Evolutionary conservation across 2,797 vertebrate genomes (phyloP).

Genomic region (Anniella stebbinsi): DNA sequence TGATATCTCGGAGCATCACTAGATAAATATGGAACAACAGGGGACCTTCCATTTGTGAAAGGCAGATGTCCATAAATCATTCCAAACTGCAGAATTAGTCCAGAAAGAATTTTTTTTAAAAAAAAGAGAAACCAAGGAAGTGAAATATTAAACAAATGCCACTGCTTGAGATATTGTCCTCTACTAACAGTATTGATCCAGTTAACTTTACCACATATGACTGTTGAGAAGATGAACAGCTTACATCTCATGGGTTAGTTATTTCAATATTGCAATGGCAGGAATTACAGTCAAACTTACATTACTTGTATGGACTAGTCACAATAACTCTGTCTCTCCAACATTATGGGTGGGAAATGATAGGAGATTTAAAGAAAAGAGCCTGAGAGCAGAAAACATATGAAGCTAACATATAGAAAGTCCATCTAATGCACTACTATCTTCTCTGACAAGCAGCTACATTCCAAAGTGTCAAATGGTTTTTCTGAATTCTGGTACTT

Average conservation of each 20-base stretch:
- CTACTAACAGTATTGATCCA: background rate
- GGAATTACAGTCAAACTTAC: constrained; percentile 1
- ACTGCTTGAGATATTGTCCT: constrained; percentile 3
- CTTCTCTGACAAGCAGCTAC: background rate
- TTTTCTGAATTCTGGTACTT: background rate
- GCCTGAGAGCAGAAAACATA: background rate
- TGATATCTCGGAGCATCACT: background rate
- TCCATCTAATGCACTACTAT: background rate
- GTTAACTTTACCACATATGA: background rate
- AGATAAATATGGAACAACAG: constrained; percentile 52
- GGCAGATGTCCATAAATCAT: constrained; percentile 43
- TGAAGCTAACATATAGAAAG: constrained; percentile 5
- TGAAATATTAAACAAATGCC: constrained; percentile 13
- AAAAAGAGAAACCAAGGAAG: constrained; percentile 43
- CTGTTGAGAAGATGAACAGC: constrained; percentile 13
- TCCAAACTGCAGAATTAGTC: constrained; percentile 17
- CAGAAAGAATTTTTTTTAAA: background rate
- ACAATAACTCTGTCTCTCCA: background rate
- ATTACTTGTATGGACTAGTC: constrained; percentile 4
- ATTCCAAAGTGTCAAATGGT: background rate
- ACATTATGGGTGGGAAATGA: background rate
- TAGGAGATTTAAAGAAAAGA: background rate
- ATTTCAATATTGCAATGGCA: constrained; percentile 31
- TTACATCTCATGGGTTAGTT: background rate
- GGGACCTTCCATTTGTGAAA: constrained; percentile 28